Evolutionary conservation across 2,797 vertebrate species (phyloP), one percentile per base, ranked within the genome.

Genomic region (Bufotes viridis): DNA sequence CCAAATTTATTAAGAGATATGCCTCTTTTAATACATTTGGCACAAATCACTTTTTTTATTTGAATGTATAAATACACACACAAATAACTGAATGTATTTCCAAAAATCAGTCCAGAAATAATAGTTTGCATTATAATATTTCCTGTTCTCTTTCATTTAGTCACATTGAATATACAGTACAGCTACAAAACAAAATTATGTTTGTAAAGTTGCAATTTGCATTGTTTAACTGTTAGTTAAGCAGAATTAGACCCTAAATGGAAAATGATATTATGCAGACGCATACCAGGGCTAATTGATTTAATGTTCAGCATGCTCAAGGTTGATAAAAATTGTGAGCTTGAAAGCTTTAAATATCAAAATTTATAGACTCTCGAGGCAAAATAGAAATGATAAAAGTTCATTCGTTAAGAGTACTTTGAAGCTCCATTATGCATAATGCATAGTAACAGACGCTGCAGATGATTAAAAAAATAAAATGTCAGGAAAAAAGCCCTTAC

Each of bases 291-390:
- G 22, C 82, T 89, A 89, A 86, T 78, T 86, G 88, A 89, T 89
- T 89, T 86, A 78, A 86, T 83, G 79, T 78, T 82, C 17, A 13
- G 74, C 82, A 55, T 80, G 76, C 72, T 88, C 75, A 88, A 85
- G 82, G 82, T 88, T 88, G 80, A 89, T 87, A 89, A 89, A 85
- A 82, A 83, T 86, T 61, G 83, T 34, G n/a, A 89, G 72, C 84
- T 87, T 83, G 70, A 89, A 89, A 89, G 88, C 80, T 79, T 86
- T 88, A 88, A 88, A 89, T 78, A 83, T 89, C 84, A 89, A 83
- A 89, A 79, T 89, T 83, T 89, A 79, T 82, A 87, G 88, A 13
- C 80, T 86, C 79, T 86, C 18, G 72, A 89, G 88, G 88, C 84
- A 89, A 89, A 89, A 82, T 82, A 60, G 26, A 89, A 79, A 86